Percentiles rank a stretch among this genome's conserved stretches.
These are phyloP conservation scores for Lycopodina hypogea DNA, from an alignment of 37 sponge, comb jelly and placozoan genomes.

Conservation along the genomic window DNA sequence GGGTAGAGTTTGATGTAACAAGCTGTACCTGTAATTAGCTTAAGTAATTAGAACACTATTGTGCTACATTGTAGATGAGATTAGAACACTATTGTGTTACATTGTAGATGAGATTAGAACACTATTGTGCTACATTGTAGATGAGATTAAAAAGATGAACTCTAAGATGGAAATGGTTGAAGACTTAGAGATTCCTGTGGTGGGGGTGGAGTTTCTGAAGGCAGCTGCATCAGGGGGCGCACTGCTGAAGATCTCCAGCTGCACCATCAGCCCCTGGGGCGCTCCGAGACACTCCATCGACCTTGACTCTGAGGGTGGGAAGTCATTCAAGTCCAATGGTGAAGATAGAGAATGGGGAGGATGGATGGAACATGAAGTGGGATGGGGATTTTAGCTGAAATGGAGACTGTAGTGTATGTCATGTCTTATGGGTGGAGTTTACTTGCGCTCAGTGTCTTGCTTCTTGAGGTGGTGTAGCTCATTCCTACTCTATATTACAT, in stretches of 20 bases:
- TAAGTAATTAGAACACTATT: too few relatives aligned
- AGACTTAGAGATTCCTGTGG: conserved; percentile 69
- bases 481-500: too few relatives aligned
- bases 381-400: background rate
- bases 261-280: conserved; percentile 81
- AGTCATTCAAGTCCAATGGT: conserved; percentile 53
- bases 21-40: too few relatives aligned
- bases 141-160: conserved; percentile 67
- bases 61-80: too few relatives aligned
- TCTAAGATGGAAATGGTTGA: conserved; percentile 70
- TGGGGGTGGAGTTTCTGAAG: conserved; percentile 63
- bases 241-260: conserved; percentile 52
- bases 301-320: background rate
- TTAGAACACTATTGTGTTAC: too few relatives aligned
- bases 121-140: conserved; percentile 5
- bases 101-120: too few relatives aligned
- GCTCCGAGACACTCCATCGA: conserved; percentile 52
- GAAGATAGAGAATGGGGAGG: background rate
- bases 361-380: background rate
- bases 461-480: too few relatives aligned
- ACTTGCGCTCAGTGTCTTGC: too few relatives aligned
- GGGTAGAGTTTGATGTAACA: too few relatives aligned
- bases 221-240: conserved; percentile 61
- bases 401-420: too few relatives aligned
- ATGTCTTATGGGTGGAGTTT: too few relatives aligned